These are phyloP conservation scores for Cathartes aura DNA, from an alignment of 2,113 vertebrate genomes.

Conservation along the genomic window DNA sequence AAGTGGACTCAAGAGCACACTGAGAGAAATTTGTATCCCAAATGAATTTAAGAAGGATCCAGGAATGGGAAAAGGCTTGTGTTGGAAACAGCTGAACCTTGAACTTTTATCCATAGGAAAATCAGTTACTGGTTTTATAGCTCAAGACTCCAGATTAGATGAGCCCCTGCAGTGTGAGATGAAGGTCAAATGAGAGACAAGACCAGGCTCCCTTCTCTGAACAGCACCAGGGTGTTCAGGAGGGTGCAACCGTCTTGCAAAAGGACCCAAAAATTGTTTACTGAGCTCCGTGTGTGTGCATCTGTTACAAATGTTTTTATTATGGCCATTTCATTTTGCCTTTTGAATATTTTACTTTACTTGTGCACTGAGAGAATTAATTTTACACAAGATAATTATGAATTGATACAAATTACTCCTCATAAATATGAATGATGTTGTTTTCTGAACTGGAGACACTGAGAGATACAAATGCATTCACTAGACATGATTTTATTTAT, in stretches of 20 bases:
- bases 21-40: background rate
- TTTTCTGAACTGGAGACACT: background rate
- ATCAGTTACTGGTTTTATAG: background rate
- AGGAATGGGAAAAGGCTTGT: background rate
- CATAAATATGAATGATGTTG: constrained; percentile 49
- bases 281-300: background rate
- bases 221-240: background rate
- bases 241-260: background rate
- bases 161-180: background rate
- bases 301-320: background rate
- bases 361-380: background rate
- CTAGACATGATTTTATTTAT: background rate
- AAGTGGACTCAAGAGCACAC: background rate
- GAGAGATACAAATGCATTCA: background rate
- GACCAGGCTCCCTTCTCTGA: background rate
- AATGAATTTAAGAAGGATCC: background rate
- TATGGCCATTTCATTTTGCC: background rate
- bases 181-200: background rate
- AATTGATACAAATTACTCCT: constrained; percentile 43
- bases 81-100: background rate
- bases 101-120: background rate
- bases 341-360: constrained; percentile 29
- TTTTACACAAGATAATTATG: constrained; percentile 55
- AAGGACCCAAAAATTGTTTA: background rate
- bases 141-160: background rate